phyloP scores from a whole-genome alignment of 1,140 invertebrate species.

The Sycophaga agraensis region DNA sequence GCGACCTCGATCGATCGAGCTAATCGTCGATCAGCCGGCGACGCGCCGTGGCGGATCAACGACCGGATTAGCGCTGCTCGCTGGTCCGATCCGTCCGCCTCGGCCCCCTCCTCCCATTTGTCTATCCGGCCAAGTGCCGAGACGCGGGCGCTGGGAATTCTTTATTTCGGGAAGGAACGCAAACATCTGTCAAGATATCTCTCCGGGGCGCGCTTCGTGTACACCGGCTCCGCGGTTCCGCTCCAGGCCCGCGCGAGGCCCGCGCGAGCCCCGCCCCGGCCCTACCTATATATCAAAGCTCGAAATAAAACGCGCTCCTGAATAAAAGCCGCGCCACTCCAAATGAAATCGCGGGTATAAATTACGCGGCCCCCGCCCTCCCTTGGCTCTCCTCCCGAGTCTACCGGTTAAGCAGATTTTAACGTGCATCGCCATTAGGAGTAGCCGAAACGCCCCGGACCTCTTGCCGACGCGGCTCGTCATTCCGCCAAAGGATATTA shows the following conservation, averaged over 20 bases:
- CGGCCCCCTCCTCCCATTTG: neutral
- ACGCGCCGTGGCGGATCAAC: constrained; percentile 31
- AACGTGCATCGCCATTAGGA: no score
- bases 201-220: constrained; percentile 28
- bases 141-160: constrained; percentile 25
- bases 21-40: neutral
- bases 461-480: no score
- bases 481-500: no score
- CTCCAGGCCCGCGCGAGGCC: no score
- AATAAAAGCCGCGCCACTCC: constrained; percentile 24
- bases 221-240: constrained; percentile 18
- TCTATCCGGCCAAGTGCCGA: neutral
- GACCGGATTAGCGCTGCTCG: constrained; percentile 26
- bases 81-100: neutral
- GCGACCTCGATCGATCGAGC: neutral
- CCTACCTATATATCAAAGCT: constrained; percentile 35
- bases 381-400: no score
- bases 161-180: constrained; percentile 35
- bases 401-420: no score
- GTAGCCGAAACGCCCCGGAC: no score
- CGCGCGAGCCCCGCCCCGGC: no score
- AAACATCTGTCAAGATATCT: constrained; percentile 36
- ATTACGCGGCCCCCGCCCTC: constrained; percentile 2
- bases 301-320: constrained; percentile 28
- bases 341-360: constrained; percentile 17